Evolutionary conservation across 2,888 invertebrate genomes (phyloP).

Genomic region (Ramazzottius varieornatus): DNA sequence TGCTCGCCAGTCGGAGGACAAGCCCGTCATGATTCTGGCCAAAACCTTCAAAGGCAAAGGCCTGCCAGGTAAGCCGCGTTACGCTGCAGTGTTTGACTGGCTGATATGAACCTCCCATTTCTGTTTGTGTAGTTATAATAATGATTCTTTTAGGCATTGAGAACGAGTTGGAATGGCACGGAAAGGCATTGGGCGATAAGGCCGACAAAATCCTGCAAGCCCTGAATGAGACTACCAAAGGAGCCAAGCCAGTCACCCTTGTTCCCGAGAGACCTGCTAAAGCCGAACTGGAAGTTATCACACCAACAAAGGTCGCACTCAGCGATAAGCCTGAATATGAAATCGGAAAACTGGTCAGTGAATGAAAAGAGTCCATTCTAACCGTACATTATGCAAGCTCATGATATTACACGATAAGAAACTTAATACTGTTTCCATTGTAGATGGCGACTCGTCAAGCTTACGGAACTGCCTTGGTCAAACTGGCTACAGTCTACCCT

Average conservation of each 20-base stretch:
- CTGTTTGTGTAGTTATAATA: too few relatives aligned
- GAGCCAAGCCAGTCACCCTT: slow-evolving; percentile 35
- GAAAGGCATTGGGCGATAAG: slow-evolving; percentile 55
- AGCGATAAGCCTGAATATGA: slow-evolving; percentile 57
- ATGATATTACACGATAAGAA: too few relatives aligned
- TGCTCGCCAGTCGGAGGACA: slow-evolving; percentile 41
- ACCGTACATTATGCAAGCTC: too few relatives aligned
- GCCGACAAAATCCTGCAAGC: slow-evolving; percentile 34
- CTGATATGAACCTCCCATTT: background rate
- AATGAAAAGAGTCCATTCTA: too few relatives aligned
- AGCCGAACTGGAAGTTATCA: slow-evolving; percentile 27
- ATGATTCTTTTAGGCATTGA: slow-evolving; percentile 54
- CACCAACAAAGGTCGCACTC: slow-evolving; percentile 36
- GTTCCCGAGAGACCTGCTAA: slow-evolving; percentile 36
- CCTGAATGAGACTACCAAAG: slow-evolving; percentile 35
- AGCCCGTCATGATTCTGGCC: slow-evolving; percentile 73
- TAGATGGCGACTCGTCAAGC: slow-evolving; percentile 63
- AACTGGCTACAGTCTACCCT: slow-evolving; percentile 38
- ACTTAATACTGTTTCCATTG: too few relatives aligned
- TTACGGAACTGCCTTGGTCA: slow-evolving; percentile 75
- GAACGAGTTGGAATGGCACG: slow-evolving; percentile 86
- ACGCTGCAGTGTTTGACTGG: too few relatives aligned
- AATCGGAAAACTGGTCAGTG: slow-evolving; percentile 24
- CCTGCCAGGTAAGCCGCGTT: slow-evolving; percentile 19
- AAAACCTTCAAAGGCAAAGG: slow-evolving; percentile 81